Evolutionary conservation across 1,140 invertebrate genomes (phyloP).

Genomic region (Brachionus plicatilis): DNA sequence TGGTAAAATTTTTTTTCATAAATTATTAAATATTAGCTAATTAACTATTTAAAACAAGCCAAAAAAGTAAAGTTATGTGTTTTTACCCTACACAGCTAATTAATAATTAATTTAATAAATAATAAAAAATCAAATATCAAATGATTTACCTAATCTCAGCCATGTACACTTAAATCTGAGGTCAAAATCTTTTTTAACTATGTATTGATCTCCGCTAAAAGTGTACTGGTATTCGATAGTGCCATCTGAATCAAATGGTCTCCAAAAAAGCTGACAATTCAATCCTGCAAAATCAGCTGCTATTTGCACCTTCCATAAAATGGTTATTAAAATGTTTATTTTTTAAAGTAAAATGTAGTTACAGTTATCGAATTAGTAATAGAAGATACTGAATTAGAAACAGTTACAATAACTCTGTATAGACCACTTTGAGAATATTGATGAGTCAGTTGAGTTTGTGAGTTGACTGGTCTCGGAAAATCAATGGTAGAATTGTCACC

Average conservation of each 20-base stretch:
- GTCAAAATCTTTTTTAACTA: slow-evolving; percentile 7
- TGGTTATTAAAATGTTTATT: neutral
- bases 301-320: neutral
- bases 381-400: neutral
- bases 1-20: too few relatives aligned
- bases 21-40: too few relatives aligned
- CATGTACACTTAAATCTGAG: slow-evolving; percentile 1
- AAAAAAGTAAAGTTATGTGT: too few relatives aligned
- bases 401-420: neutral
- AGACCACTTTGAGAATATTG: neutral
- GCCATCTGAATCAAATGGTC: neutral
- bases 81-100: neutral
- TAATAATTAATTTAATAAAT: neutral
- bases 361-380: neutral
- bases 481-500: neutral
- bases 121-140: too few relatives aligned
- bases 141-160: neutral
- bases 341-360: neutral
- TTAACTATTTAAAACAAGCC: too few relatives aligned
- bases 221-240: neutral
- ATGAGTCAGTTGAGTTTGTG: neutral
- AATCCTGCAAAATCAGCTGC: neutral
- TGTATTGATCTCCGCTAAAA: neutral
- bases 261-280: neutral
- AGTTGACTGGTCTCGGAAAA: neutral